Percentiles rank a stretch among this genome's conserved stretches.
Evolutionary conservation across 2,888 invertebrate genomes (phyloP).

Genomic region (Onchidella celtica): DNA sequence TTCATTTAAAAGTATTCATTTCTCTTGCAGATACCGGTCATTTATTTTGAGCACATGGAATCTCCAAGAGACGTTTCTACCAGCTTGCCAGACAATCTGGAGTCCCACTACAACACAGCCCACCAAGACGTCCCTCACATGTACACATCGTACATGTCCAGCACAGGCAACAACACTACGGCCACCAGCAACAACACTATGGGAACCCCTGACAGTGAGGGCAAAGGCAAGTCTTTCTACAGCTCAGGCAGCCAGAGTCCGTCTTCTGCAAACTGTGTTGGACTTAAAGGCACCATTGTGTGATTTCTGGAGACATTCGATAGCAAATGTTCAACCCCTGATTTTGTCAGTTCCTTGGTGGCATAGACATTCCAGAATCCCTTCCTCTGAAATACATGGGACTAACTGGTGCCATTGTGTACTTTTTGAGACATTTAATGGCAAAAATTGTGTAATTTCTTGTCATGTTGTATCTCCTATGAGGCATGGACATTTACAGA

Average conservation of each 20-base stretch:
- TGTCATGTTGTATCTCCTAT: too few relatives aligned
- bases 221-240: neutral
- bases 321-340: too few relatives aligned
- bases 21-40: conserved; percentile 65
- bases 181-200: neutral
- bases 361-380: too few relatives aligned
- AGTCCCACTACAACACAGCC: neutral
- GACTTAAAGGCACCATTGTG: conserved; percentile 42
- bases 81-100: conserved; percentile 2
- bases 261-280: neutral
- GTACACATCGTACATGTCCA: conserved; percentile 14
- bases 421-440: too few relatives aligned
- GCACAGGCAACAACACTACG: conserved; percentile 1
- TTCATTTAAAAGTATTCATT: too few relatives aligned
- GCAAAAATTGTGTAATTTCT: too few relatives aligned
- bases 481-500: too few relatives aligned
- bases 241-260: conserved; percentile 30
- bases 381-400: too few relatives aligned
- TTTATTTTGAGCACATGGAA: conserved; percentile 62
- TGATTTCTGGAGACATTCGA: too few relatives aligned
- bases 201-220: conserved; percentile 11
- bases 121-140: conserved; percentile 16
- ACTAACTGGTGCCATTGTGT: too few relatives aligned
- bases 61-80: neutral
- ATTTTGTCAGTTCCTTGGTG: too few relatives aligned